These are phyloP conservation scores for Patella vulgata DNA, from an alignment of 1,140 invertebrate species.

Conservation along the genomic window DNA sequence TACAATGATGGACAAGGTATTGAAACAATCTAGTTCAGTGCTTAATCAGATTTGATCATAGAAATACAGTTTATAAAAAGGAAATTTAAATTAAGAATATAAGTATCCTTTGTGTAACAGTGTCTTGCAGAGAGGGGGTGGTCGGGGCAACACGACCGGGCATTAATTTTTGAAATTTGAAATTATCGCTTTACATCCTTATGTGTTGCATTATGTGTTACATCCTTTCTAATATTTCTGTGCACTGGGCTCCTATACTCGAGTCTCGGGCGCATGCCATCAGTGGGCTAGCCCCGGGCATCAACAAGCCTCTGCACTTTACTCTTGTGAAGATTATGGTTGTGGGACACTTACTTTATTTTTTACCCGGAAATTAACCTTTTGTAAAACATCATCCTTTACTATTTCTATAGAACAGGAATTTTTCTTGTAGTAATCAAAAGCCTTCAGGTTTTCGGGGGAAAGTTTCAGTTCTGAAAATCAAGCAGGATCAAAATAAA, in stretches of 20 bases:
- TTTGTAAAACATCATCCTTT: slow-evolving; percentile 65
- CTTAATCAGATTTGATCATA: background rate
- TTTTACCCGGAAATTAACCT: slow-evolving; percentile 65
- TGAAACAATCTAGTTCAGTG: background rate
- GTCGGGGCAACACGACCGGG: no score
- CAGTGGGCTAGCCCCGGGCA: no score
- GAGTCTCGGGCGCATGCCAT: no score
- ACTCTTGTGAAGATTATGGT: no score
- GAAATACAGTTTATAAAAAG: background rate
- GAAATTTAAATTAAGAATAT: background rate
- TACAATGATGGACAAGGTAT: background rate
- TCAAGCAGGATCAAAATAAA: slow-evolving; percentile 5
- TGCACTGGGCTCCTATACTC: no score
- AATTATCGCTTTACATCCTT: no score
- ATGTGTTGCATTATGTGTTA: no score
- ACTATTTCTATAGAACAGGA: slow-evolving; percentile 65
- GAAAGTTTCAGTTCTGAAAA: slow-evolving; percentile 46
- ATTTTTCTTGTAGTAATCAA: slow-evolving; percentile 66
- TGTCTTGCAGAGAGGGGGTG: no score
- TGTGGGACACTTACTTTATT: slow-evolving; percentile 66
- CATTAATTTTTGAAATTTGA: no score
- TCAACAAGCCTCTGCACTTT: no score
- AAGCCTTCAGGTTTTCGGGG: slow-evolving; percentile 57
- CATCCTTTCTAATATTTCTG: no score
- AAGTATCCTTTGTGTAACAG: background rate